Base-by-base conservation (phyloP, 2,888 invertebrate species). In the Nineta flava region DNA sequence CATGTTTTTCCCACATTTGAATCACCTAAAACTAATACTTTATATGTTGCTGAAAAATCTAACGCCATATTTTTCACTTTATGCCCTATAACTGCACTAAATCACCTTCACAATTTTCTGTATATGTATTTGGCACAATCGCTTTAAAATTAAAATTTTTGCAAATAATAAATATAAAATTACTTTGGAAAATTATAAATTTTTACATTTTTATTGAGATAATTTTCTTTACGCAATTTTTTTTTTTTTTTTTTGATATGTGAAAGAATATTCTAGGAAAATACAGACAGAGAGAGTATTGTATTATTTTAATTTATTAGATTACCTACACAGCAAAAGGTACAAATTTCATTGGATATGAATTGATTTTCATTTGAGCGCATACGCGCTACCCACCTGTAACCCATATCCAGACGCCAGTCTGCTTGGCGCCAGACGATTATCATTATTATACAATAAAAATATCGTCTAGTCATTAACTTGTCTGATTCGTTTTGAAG, bases 1-100 rank as follows among this genome's bases (percentile, higher is more conserved):
- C 88, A 90, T 53, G 88, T 88, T 74, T 90, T 90, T 15, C 88
- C 88, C 54, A 90, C 88, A 72, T 88, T 88, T 49, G 87, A 87
- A 71, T 90, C 88, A 51, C 88, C 88, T 62, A 90, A 72, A 60
- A 90, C 87, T 61, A 88, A 72, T 56, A 88, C 78, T 71, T 90
- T 90, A 67, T 87, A 90, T 56, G 87, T 88, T 57, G 86, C 84
- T 61, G 85, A 83, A 69, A 86, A 87, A 68, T 87, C 86, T 65
- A 85, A 73, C 74, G 86, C 85, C 86, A 86, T 86, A 62, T 66
- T 44, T 38, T 38, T 15, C 15, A 38, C n/a, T 38, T n/a, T 38
- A 13, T 15, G 3, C 12, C 12, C 13, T 38, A 38, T 9, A 15
- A 13, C 41, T 9, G 12, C 43, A 43, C 5, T 40, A 40, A 13